Evolutionary conservation across 2,113 vertebrate species (phyloP), one percentile per base, ranked within the genome.

Genomic region (Glaucidium brasilianum): DNA sequence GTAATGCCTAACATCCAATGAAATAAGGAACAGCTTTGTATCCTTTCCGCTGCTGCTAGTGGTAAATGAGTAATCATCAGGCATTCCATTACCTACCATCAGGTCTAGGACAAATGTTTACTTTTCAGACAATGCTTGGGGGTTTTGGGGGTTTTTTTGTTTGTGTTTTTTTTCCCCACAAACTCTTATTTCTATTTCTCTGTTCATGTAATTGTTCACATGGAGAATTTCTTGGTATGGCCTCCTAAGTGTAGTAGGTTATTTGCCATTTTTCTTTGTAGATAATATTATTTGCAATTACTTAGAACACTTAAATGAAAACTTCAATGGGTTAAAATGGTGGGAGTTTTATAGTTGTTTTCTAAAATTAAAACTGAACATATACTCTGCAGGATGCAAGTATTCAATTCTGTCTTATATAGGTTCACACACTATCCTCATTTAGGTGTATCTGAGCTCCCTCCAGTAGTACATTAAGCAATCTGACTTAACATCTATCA

Each of bases 401-500:
- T 55, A 47, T 62, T 90, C 62, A 73, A 21, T 79, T 94, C n/a
- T 60, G 20, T 47, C 47, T 68, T 71, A 23, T 4, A 11, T 17
- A 80, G 11, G 41, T 74, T 93, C 81, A 68, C 93, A 85, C 35
- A 45, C 62, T 30, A 16, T 69, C 82, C 75, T 96, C 53, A 80
- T 92, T 94, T 91, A 87, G 77, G 87, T 91, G 94, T 82, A 73
- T 63, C 78, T 66, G 87, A 55, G 71, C 82, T 95, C 78, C 85
- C 92, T 95, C 90, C 85, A 93, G 85, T 88, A 88, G 85, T 73
- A 74, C 94, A 94, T 96, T 93, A 95, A 93, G 78, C 87, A 76
- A 94, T 93, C 50, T 92, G 90, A 94, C 78, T 96, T 95, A 95
- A 87, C 90, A 96, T 96, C 90, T 96, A 94, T 94, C 93, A 94